These are phyloP conservation scores for Odontothrips loti DNA, from an alignment of 2,888 invertebrate species.

Conservation along the genomic window DNA sequence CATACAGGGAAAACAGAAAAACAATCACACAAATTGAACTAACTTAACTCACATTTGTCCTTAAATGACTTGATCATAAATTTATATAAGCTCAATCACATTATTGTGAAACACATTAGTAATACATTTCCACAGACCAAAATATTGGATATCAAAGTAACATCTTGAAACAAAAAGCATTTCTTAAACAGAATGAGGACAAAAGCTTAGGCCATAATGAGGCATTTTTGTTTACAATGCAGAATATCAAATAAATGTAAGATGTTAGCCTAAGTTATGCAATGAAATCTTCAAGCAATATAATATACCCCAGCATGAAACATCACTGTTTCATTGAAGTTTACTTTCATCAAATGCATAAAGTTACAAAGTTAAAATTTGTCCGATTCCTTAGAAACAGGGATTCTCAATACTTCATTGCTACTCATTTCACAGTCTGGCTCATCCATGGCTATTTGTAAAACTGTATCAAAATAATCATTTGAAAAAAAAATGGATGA, in stretches of 20 bases:
- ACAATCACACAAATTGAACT: background rate
- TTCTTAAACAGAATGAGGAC: background rate
- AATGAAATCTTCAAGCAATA: too few relatives aligned
- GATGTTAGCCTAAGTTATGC: background rate
- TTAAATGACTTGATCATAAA: background rate
- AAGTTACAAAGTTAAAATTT: background rate
- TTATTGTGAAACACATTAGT: background rate
- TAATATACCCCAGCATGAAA: too few relatives aligned
- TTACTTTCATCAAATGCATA: too few relatives aligned
- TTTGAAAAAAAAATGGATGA: slow-evolving; percentile 9
- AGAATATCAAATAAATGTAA: background rate
- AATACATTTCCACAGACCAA: background rate
- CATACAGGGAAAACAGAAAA: background rate
- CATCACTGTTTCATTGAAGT: too few relatives aligned
- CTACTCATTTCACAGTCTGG: background rate
- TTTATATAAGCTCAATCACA: background rate
- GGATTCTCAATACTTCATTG: background rate
- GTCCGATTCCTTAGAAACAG: background rate
- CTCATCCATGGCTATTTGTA: background rate
- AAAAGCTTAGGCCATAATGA: too few relatives aligned
- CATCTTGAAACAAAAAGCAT: background rate
- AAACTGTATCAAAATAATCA: slow-evolving; percentile 15
- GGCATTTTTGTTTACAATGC: background rate
- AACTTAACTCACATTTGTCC: too few relatives aligned
- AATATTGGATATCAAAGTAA: background rate